phyloP scores from a whole-genome alignment of 2,113 vertebrate genomes.

The Vicugna pacos region DNA sequence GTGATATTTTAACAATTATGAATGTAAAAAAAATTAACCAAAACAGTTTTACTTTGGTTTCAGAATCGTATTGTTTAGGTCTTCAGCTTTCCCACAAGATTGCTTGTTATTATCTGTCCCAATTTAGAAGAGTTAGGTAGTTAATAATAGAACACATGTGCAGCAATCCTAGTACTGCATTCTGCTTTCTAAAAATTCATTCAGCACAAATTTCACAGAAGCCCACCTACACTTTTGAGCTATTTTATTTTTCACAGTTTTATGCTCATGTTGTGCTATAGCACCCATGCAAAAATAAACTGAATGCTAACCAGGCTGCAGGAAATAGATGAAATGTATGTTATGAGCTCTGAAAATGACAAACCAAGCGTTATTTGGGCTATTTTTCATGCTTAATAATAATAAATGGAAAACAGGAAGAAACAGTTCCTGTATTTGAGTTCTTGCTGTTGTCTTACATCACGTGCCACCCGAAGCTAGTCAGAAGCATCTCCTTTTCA shows the following conservation, averaged over 20 bases:
- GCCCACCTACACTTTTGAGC: conserved; percentile 71
- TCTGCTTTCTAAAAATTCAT: conserved; percentile 79
- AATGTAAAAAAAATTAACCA: conserved; percentile 29
- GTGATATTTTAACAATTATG: conserved; percentile 51
- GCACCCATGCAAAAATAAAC: conserved; percentile 49
- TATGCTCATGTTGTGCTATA: conserved; percentile 42
- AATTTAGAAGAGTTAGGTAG: conserved; percentile 70
- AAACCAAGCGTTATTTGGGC: not conserved
- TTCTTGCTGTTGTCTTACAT: not conserved
- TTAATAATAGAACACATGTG: conserved; percentile 79
- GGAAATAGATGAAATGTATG: conserved; percentile 17
- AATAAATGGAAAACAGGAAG: not conserved
- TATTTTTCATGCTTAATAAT: conserved; percentile 24
- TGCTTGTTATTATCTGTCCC: conserved; percentile 72
- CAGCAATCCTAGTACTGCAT: conserved; percentile 22
- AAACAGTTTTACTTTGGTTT: conserved; percentile 55
- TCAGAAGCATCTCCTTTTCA: not conserved
- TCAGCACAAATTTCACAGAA: conserved; percentile 70
- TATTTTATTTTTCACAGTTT: conserved; percentile 71
- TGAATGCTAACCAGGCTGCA: conserved; percentile 5
- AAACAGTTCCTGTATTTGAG: not conserved
- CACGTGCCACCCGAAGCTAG: not conserved
- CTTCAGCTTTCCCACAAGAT: conserved; percentile 55
- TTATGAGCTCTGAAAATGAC: not conserved
- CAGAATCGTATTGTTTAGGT: conserved; percentile 56